Evolutionary conservation across 1,140 invertebrate species (phyloP), one percentile per base, ranked within the genome.

Genomic region (Cepaea nemoralis): DNA sequence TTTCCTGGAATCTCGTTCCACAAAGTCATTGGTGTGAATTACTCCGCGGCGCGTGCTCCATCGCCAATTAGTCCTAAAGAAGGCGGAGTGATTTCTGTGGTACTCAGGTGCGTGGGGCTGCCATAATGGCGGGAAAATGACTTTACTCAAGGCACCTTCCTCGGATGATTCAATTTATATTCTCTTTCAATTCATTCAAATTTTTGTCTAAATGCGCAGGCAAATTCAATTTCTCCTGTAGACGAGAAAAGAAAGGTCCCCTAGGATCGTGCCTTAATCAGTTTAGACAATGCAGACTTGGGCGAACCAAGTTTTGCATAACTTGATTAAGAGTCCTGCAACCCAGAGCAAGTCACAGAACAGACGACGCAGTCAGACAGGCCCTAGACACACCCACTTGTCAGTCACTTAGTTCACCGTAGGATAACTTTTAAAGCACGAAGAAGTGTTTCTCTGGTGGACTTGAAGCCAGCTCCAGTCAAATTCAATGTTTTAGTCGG

Each of bases 201-300:
- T 63, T 63, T 63, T 63, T 63, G 59, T 63, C 59, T 63, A 63
- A 63, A 63, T 63, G 59, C 59, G 59, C 59, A 63, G 59, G 59
- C n/a, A 63, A 63, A 63, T 63, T 63, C 59, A 31, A 63, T 63
- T 63, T 63, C 27, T 27, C 27, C 33, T 31, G 59, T 63, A 10
- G 5, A 63, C 27, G 59, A 31, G 59, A 31, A 63, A 63, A 63
- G 59, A 63, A 63, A 63, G 16, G 59, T 63, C 59, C 59, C 59
- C 3, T 6, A 31, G 59, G 59, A 63, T 31, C n/a, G n/a, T 10
- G 27, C 33, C 59, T 63, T 63, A 63, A 63, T 63, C 59, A 63
- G 59, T 63, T 63, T 63, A 63, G 59, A 63, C 59, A 63, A 27
- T 63, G 59, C 59, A 63, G 59, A 31, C 59, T 8, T 16, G 2